Evolutionary conservation across 1,140 invertebrate species (phyloP), one percentile per base, ranked within the genome.

Genomic region (Caenorhabditis latens): DNA sequence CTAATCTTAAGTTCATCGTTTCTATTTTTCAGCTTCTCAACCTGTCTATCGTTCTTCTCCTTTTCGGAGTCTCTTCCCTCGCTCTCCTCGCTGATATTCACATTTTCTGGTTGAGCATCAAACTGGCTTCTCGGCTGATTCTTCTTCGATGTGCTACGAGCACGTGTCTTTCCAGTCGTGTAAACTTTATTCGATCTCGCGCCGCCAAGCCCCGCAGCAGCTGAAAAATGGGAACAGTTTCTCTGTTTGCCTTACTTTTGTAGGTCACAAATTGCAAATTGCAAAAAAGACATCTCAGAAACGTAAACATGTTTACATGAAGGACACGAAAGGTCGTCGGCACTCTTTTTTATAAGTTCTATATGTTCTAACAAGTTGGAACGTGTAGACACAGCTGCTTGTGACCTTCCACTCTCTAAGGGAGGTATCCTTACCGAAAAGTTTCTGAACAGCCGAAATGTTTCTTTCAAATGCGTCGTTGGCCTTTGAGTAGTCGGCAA

Each of bases 401-500:
- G 32, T 32, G 32, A 32, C 32, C 32, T 32, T 32, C 2, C 32
- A 0, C 2, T 32, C 32, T 32, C 2, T 32, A 32, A 1, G 2
- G 32, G 32, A 32, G 32, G 24, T 32, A 14, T 9, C 13, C 61
- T 43, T 83, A 86, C 86, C 86, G 46, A 86, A 79, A 48, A 86
- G 86, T 83, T 83, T 83, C 58, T 86, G 86, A 14, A 86, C 86
- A 48, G 86, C 86, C 13, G 65, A 32, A 71, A 86, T 86, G 48
- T 86, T 86, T 50, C 61, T 79, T 50, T 88, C 87, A 48, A 89
- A 89, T 6, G 48, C 21, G 42, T 89, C 65, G 57, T 85, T 88
- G 43, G 88, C 88, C 79, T 87, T 84, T 13, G 61, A 61, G 84
- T 89, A 89, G 87, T 88, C 84, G 42, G 65, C 82, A 58, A 89